Evolutionary conservation across 2,888 invertebrate species (phyloP).

Genomic region (Hedychridium roseum): DNA sequence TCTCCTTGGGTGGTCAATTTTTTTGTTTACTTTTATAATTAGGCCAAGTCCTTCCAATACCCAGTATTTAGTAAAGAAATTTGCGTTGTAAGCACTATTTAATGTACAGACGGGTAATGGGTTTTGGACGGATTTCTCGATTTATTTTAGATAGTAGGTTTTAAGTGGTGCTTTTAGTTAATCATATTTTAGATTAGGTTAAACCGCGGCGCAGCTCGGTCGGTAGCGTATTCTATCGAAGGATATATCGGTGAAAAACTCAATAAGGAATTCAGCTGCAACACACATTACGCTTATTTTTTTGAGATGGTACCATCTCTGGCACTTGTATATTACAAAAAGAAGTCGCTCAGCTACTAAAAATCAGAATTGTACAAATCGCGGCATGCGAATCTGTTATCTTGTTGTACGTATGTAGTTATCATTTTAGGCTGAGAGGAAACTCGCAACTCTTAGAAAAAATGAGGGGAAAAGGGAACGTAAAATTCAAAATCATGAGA

Average conservation of each 20-base stretch:
- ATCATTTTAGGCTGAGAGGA: constrained; percentile 22
- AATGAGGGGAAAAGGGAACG: too few species aligned
- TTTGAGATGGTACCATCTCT: constrained; percentile 23
- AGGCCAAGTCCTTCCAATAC: constrained; percentile 19
- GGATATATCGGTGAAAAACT: too few species aligned
- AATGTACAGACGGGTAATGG: constrained; percentile 2
- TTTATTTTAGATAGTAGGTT: constrained; percentile 33
- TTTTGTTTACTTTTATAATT: constrained; percentile 27
- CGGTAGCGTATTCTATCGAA: too few species aligned
- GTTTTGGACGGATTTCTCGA: constrained; percentile 24
- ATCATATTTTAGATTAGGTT: constrained; percentile 50
- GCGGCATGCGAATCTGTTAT: constrained; percentile 33
- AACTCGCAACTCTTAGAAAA: constrained; percentile 17
- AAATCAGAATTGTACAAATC: constrained; percentile 29
- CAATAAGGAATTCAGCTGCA: constrained; percentile 3
- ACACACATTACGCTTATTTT: constrained; percentile 50
- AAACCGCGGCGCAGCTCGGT: constrained; percentile 33
- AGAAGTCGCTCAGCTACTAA: constrained; percentile 11
- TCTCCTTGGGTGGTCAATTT: constrained; percentile 50
- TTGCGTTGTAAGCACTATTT: constrained; percentile 21
- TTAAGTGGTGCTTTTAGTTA: constrained; percentile 54
- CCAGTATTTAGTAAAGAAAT: constrained; percentile 9
- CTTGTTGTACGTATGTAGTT: constrained; percentile 31
- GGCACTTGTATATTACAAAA: constrained; percentile 29
- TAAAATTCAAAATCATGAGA: constrained; percentile 15